phyloP scores from a whole-genome alignment of 2,797 vertebrate genomes.

The Pangasius mekongensis region DNA sequence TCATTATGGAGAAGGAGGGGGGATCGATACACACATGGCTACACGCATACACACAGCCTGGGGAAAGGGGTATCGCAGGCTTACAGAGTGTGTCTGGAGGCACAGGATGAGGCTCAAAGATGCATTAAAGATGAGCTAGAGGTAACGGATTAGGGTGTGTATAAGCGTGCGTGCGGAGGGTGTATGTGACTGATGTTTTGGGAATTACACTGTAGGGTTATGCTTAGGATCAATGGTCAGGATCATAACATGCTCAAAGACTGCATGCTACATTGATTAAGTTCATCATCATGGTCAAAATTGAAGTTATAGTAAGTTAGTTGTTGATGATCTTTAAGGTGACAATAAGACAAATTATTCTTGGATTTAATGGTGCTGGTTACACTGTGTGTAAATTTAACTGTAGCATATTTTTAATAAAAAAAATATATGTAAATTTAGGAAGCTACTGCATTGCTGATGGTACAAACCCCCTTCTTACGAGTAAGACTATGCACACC shows the following conservation, averaged over 20 bases:
- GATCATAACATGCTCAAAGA: slow-evolving; percentile 10
- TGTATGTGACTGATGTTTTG: slow-evolving; percentile 28
- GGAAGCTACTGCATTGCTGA: not conserved
- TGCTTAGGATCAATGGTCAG: slow-evolving; percentile 53
- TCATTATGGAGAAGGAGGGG: slow-evolving; percentile 83
- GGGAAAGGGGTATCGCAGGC: slow-evolving; percentile 53
- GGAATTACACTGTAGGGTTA: slow-evolving; percentile 44
- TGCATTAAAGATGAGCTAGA: slow-evolving; percentile 36
- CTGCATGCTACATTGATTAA: slow-evolving; percentile 9
- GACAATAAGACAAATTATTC: not conserved
- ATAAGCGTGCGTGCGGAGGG: slow-evolving; percentile 4
- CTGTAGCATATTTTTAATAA: not conserved
- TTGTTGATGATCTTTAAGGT: not conserved
- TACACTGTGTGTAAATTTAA: not conserved
- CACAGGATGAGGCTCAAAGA: slow-evolving; percentile 26
- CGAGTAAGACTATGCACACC: not conserved
- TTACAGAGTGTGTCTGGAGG: slow-evolving; percentile 20
- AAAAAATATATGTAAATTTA: not conserved
- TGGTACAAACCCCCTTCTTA: not conserved
- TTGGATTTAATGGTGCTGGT: too few species aligned
- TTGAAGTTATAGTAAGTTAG: not conserved
- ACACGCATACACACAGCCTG: slow-evolving; percentile 76
- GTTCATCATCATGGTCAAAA: not conserved
- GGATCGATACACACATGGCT: slow-evolving; percentile 86
- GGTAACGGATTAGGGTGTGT: slow-evolving; percentile 16